phyloP scores from a whole-genome alignment of 1,140 invertebrate species.

The Heliothis subflexa region DNA sequence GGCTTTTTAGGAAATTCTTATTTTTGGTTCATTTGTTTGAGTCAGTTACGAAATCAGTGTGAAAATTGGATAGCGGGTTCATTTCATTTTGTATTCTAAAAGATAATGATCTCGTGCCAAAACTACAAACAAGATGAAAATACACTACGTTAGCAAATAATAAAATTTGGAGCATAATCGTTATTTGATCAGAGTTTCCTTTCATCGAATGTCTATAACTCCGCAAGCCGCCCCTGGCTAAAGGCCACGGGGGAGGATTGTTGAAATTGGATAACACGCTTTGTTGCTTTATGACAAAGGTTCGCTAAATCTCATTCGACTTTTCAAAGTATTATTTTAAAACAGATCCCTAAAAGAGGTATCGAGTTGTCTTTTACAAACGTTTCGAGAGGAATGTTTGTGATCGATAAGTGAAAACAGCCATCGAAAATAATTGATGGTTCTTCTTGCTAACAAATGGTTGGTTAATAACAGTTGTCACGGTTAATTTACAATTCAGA shows the following conservation, averaged over 20 bases:
- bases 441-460: not conserved
- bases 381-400: slow-evolving; percentile 11
- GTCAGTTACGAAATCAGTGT: not conserved
- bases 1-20: not conserved
- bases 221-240: slow-evolving; percentile 20
- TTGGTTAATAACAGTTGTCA: slow-evolving; percentile 36
- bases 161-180: not conserved
- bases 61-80: not conserved
- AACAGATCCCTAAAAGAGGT: not conserved
- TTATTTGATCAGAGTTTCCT: slow-evolving; percentile 55
- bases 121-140: not conserved
- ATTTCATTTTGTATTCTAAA: no score
- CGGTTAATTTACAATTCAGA: slow-evolving; percentile 16
- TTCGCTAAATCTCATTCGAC: slow-evolving; percentile 52
- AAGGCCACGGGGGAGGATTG: slow-evolving; percentile 51
- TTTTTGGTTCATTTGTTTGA: not conserved
- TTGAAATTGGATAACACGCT: slow-evolving; percentile 67
- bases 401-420: slow-evolving; percentile 24
- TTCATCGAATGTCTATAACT: slow-evolving; percentile 19
- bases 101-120: not conserved
- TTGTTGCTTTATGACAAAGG: slow-evolving; percentile 63
- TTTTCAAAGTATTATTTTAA: slow-evolving; percentile 14
- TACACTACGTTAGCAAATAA: not conserved
- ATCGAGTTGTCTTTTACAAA: not conserved
- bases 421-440: slow-evolving; percentile 5